Percentiles rank a stretch among this genome's conserved stretches.
Evolutionary conservation across 2,888 invertebrate species (phyloP).

Genomic region (Endomychus coccineus): DNA sequence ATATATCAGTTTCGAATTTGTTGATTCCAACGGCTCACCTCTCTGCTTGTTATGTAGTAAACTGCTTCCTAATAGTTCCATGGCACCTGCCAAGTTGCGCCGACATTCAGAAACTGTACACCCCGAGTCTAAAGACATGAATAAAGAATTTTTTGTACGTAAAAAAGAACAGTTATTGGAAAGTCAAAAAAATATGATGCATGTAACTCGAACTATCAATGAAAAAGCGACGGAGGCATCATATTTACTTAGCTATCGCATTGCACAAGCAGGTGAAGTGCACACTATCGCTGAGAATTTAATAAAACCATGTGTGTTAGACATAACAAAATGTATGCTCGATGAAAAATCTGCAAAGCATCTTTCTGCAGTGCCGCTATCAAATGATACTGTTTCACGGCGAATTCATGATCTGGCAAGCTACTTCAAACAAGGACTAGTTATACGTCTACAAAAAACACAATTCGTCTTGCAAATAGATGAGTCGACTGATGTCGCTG

Average conservation of each 20-base stretch:
- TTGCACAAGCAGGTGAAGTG: constrained; percentile 21
- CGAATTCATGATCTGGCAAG: constrained; percentile 31
- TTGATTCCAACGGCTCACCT: no score
- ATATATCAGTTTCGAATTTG: no score
- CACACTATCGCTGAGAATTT: constrained; percentile 32
- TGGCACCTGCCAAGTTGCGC: no score
- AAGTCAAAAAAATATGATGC: no score
- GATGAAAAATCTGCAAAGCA: constrained; percentile 32
- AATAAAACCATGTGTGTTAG: constrained; percentile 22
- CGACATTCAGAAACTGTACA: no score
- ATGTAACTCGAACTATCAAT: no score
- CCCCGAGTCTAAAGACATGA: no score
- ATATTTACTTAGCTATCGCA: constrained; percentile 26
- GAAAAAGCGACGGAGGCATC: constrained; percentile 30
- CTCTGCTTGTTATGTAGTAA: no score
- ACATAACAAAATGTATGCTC: constrained; percentile 28
- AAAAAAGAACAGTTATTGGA: no score
- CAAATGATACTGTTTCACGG: constrained; percentile 32
- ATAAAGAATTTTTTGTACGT: no score
- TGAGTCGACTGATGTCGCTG: constrained; percentile 25
- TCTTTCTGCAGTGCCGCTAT: constrained; percentile 30
- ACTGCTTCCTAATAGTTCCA: no score
- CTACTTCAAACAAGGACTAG: constrained; percentile 29
- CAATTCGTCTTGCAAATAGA: constrained; percentile 30
- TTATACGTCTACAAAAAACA: constrained; percentile 9